phyloP scores from a whole-genome alignment of 2,797 vertebrate species.

The Lindbergichthys nudifrons region DNA sequence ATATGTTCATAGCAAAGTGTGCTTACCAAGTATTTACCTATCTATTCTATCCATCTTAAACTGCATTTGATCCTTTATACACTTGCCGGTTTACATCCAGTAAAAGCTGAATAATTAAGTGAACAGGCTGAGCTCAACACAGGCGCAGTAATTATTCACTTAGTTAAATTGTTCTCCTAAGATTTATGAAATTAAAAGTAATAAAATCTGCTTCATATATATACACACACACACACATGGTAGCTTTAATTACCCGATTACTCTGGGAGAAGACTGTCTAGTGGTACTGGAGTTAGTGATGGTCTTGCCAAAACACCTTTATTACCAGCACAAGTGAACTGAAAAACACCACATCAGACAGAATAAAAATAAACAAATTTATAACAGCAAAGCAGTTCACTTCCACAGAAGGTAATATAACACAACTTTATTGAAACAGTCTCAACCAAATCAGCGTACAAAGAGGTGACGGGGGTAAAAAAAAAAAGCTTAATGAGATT shows the following conservation, averaged over 20 bases:
- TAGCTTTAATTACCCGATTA: background rate
- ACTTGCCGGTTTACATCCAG: background rate
- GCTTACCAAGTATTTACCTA: background rate
- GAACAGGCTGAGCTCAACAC: background rate
- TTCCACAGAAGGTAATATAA: constrained; percentile 82
- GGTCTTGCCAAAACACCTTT: background rate
- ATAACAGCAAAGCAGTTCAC: constrained; percentile 33
- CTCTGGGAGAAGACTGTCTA: background rate
- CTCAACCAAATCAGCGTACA: constrained; percentile 87
- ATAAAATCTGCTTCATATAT: background rate
- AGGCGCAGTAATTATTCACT: too few species aligned
- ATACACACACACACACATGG: too few species aligned
- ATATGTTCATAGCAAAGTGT: constrained; percentile 10
- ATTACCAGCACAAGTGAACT: background rate
- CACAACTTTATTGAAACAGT: constrained; percentile 91
- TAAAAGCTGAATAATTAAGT: background rate
- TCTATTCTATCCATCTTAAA: background rate
- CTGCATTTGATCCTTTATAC: too few species aligned
- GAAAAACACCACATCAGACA: background rate
- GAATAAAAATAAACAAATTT: background rate
- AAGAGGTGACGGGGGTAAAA: constrained; percentile 72
- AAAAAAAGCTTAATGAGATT: constrained; percentile 63
- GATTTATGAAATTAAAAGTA: background rate
- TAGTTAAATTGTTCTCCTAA: background rate
- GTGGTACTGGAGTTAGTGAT: background rate